These are phyloP conservation scores for Caiman crocodilus DNA, from an alignment of 2,797 vertebrate species.

Conservation along the genomic window DNA sequence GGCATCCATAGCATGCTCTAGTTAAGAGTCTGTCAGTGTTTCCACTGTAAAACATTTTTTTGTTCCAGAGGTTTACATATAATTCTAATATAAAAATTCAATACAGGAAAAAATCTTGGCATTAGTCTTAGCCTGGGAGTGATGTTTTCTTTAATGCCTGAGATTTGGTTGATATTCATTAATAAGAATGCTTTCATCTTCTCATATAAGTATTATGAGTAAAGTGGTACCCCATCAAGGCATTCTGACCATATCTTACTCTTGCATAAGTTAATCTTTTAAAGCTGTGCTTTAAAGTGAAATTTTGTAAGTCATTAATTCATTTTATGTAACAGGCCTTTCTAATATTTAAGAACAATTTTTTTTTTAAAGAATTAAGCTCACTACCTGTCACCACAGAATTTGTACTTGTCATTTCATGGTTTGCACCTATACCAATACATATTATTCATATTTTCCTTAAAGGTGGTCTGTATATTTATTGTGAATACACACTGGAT, in stretches of 20 bases:
- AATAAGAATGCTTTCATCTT: constrained; percentile 23
- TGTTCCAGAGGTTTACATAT: constrained; percentile 49
- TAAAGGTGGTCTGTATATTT: not conserved
- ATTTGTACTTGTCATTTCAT: not conserved
- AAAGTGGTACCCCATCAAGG: not conserved
- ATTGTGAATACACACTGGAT: not conserved
- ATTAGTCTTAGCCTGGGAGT: not conserved
- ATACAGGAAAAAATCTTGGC: constrained; percentile 29
- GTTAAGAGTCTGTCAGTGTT: constrained; percentile 61
- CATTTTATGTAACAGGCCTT: not conserved
- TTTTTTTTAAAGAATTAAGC: not conserved
- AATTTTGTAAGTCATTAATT: not conserved
- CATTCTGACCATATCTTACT: not conserved
- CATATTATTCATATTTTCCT: not conserved
- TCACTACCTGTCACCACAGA: not conserved
- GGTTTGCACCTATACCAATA: not conserved
- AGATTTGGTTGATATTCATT: not conserved
- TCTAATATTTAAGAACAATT: not conserved
- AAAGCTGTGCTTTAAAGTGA: not conserved
- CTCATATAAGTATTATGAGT: not conserved
- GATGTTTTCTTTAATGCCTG: not conserved
- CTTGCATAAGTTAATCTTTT: not conserved
- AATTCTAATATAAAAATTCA: constrained; percentile 55
- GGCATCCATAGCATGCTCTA: not conserved
- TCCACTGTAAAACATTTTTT: constrained; percentile 50